phyloP scores from a whole-genome alignment of 64 coral and sea anemone genomes.

The Exaiptasia diaphana region DNA sequence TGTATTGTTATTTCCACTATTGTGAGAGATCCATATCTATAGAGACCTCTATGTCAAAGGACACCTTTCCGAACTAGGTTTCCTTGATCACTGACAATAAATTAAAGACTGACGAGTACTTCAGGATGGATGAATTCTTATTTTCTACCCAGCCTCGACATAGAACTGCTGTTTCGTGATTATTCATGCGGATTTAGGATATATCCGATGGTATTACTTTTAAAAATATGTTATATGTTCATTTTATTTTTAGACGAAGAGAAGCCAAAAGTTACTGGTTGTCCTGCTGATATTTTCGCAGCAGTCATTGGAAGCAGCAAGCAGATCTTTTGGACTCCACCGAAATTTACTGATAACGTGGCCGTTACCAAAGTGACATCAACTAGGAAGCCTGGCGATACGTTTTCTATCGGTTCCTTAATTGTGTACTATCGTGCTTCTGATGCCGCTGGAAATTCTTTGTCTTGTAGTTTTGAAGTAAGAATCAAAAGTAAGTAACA shows the following conservation, averaged over 20 bases:
- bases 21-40: too few relatives aligned
- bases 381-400: slow-evolving; percentile 18
- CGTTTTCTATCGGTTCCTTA: background rate
- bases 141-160: too few relatives aligned
- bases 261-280: background rate
- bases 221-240: too few relatives aligned
- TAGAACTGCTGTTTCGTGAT: too few relatives aligned
- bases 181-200: too few relatives aligned
- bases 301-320: background rate
- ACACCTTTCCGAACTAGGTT: too few relatives aligned
- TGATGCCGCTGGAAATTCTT: background rate
- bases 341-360: slow-evolving; percentile 43
- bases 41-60: too few relatives aligned
- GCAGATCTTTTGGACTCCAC: slow-evolving; percentile 31
- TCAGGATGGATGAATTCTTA: too few relatives aligned
- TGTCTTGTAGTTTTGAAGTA: background rate
- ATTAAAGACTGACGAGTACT: too few relatives aligned
- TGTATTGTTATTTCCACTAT: too few relatives aligned
- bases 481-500: background rate
- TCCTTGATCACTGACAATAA: too few relatives aligned
- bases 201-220: too few relatives aligned
- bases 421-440: background rate
- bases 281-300: slow-evolving; percentile 24
- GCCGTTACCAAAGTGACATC: background rate
- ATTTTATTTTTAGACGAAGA: slow-evolving; percentile 37